phyloP scores from a whole-genome alignment of 1,140 invertebrate genomes.

The fruit fly (Drosophila melanogaster) region DNA sequence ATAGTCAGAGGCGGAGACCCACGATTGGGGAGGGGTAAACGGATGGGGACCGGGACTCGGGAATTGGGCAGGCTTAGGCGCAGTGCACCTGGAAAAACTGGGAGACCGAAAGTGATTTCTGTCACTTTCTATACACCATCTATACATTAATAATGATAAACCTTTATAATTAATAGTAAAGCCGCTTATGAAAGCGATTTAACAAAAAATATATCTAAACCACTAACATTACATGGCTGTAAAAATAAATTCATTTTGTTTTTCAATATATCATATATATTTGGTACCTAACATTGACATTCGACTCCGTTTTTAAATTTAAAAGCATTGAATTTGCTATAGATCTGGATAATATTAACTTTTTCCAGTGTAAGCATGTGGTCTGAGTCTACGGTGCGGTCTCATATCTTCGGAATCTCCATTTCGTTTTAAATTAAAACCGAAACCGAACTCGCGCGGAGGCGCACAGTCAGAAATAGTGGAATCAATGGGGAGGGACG shows the following conservation, averaged over 20 bases:
- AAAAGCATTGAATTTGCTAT: too few species aligned
- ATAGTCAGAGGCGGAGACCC: slow-evolving; percentile 21
- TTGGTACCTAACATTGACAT: too few species aligned
- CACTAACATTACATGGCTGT: too few species aligned
- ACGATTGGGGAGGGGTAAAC: background rate
- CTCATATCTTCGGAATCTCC: slow-evolving; percentile 78
- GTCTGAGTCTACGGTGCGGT: slow-evolving; percentile 50
- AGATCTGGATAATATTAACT: background rate
- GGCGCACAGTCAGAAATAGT: slow-evolving; percentile 41
- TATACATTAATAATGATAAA: too few species aligned
- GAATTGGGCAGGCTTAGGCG: slow-evolving; percentile 15
- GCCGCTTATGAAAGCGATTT: too few species aligned
- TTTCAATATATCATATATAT: too few species aligned
- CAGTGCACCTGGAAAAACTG: slow-evolving; percentile 6
- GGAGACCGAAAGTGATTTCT: background rate
- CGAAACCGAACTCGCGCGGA: slow-evolving; percentile 53
- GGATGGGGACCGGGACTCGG: slow-evolving; percentile 4
- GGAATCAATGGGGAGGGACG: background rate
- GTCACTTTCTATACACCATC: too few species aligned
- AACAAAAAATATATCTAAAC: too few species aligned
- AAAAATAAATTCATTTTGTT: too few species aligned
- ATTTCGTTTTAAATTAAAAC: slow-evolving; percentile 82
- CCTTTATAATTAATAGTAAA: too few species aligned
- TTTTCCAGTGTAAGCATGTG: slow-evolving; percentile 14
- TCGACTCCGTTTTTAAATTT: too few species aligned